Percentiles rank a stretch among this genome's conserved stretches.
Evolutionary conservation across 2,888 invertebrate genomes (phyloP).

Genomic region (Pycnomerus fuliginosus): DNA sequence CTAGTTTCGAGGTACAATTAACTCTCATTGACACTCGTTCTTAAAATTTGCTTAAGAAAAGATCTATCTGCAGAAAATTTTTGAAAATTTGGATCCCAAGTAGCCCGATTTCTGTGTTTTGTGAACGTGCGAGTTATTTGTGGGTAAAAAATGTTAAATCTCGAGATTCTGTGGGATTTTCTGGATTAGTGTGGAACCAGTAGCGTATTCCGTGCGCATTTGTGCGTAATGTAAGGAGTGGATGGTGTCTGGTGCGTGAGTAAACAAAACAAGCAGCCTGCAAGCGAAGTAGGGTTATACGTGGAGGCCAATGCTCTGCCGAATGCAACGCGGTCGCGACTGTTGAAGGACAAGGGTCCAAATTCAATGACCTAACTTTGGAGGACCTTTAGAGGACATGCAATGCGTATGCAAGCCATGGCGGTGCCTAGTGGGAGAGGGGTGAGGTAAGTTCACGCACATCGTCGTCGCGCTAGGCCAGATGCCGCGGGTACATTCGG

Average conservation of each 20-base stretch:
- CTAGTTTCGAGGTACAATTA: no score
- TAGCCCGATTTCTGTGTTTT: no score
- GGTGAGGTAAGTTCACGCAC: constrained; percentile 8
- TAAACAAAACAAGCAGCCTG: constrained; percentile 26
- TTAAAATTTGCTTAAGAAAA: no score
- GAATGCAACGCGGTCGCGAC: constrained; percentile 48
- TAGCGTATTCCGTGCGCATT: no score
- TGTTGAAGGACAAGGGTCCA: constrained; percentile 54
- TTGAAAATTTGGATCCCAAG: no score
- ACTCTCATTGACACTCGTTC: no score
- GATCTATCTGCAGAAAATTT: no score
- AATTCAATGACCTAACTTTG: constrained; percentile 56
- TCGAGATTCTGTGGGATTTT: no score
- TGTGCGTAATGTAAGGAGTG: constrained; percentile 28
- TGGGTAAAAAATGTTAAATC: no score
- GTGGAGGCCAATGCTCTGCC: constrained; percentile 45
- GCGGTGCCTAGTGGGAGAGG: constrained; percentile 7
- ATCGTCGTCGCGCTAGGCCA: constrained; percentile 14
- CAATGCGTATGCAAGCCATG: constrained; percentile 45
- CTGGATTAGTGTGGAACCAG: no score
- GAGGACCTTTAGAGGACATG: constrained; percentile 56
- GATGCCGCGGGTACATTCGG: constrained; percentile 22
- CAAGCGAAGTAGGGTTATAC: constrained; percentile 19
- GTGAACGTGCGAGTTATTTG: no score
- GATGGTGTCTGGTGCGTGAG: constrained; percentile 32